phyloP scores from a whole-genome alignment of 2,113 vertebrate species.

The Falcunculus frontatus region DNA sequence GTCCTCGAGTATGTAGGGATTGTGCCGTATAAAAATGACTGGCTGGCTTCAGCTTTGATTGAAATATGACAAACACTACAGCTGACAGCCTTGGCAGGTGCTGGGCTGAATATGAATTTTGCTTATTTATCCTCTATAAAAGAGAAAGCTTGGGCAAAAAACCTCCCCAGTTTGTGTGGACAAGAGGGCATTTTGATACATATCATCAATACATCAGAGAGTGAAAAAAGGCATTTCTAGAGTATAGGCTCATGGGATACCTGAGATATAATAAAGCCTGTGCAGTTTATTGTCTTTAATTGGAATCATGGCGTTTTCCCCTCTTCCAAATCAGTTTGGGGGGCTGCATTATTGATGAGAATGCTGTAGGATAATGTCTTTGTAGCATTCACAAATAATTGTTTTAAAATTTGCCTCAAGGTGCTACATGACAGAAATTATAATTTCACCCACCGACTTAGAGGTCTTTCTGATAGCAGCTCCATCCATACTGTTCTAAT shows the following conservation, averaged over 20 bases:
- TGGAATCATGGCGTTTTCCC: not conserved
- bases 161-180: not conserved
- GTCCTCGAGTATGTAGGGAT: constrained; percentile 64
- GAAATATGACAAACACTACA: constrained; percentile 78
- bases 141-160: constrained; percentile 40
- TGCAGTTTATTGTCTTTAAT: constrained; percentile 38
- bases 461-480: not conserved
- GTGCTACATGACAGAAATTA: constrained; percentile 36
- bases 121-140: constrained; percentile 59
- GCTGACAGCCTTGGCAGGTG: constrained; percentile 57
- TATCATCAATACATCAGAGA: not conserved
- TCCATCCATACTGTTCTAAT: not conserved
- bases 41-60: constrained; percentile 74
- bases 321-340: not conserved
- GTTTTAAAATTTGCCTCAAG: constrained; percentile 63
- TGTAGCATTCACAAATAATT: constrained; percentile 61
- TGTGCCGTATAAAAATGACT: constrained; percentile 63
- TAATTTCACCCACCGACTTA: constrained; percentile 21
- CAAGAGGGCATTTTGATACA: constrained; percentile 24
- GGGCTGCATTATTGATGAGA: constrained; percentile 41
- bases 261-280: not conserved
- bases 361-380: constrained; percentile 40
- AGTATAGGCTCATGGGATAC: not conserved
- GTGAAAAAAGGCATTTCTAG: constrained; percentile 1
- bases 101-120: constrained; percentile 64